A percentile compares a stretch with the other conserved stretches of the same genome.
These are phyloP conservation scores for Xenus cinereus DNA, from an alignment of 2,113 vertebrate genomes.

Conservation along the genomic window DNA sequence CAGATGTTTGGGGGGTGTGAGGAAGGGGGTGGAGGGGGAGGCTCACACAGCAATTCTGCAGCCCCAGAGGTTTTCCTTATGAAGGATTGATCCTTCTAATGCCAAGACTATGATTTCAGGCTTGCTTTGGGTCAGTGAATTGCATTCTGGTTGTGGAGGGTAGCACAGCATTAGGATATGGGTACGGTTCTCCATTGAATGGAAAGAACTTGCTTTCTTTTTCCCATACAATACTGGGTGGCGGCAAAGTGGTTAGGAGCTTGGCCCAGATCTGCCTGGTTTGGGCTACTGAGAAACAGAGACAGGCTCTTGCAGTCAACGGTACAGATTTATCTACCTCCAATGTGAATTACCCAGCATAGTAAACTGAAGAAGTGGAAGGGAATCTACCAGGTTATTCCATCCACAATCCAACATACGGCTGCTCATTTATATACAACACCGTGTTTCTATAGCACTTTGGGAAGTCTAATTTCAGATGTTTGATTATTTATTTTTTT, in stretches of 20 bases:
- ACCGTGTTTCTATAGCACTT: neutral
- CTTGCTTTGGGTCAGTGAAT: neutral
- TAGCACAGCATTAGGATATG: neutral
- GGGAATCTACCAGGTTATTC: neutral
- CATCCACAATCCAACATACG: neutral
- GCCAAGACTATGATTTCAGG: neutral
- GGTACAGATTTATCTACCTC: neutral
- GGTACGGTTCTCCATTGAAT: neutral
- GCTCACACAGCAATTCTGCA: neutral
- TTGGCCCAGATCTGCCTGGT: neutral
- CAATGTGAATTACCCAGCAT: neutral
- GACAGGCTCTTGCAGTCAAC: neutral
- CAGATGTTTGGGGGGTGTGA: neutral
- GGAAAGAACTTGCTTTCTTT: neutral
- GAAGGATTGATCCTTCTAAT: rapidly evolving
- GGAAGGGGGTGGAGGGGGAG: neutral
- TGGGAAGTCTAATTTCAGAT: neutral
- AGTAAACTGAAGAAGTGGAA: neutral
- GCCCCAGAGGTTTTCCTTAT: neutral
- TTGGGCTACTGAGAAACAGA: neutral
- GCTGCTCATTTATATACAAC: neutral
- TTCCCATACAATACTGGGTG: neutral
- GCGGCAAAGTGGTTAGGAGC: neutral
- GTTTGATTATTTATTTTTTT: neutral
- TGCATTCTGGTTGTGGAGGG: neutral